Conservation (phyloP, 2,113 vertebrate genomes). For the human region GRCh38 chr9:24614501-24615000, state of each 20-base stretch:
- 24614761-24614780: constrained; percentile 52
- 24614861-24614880: background rate
- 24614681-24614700: constrained; percentile 60
- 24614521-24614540: background rate
- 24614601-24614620: background rate
- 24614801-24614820: background rate
- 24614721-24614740: constrained; percentile 51
- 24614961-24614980: background rate
- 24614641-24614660: background rate
- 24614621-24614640: constrained; percentile 14
- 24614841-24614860: background rate
- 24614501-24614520: background rate
- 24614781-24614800: background rate
- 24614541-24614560: background rate
- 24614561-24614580: background rate
- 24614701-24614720: constrained; percentile 23
- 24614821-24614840: constrained; percentile 23
- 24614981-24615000: background rate
- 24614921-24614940: constrained; percentile 1
- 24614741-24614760: constrained; percentile 42
- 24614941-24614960: background rate
- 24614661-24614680: constrained; percentile 31
- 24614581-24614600: background rate
- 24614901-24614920: constrained; percentile 28
- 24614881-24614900: background rate